A percentile compares a stretch with the other conserved stretches of the same genome.
Evolutionary conservation across 2,888 invertebrate species (phyloP).

Genomic region (Elaeidobius kamerunicus): DNA sequence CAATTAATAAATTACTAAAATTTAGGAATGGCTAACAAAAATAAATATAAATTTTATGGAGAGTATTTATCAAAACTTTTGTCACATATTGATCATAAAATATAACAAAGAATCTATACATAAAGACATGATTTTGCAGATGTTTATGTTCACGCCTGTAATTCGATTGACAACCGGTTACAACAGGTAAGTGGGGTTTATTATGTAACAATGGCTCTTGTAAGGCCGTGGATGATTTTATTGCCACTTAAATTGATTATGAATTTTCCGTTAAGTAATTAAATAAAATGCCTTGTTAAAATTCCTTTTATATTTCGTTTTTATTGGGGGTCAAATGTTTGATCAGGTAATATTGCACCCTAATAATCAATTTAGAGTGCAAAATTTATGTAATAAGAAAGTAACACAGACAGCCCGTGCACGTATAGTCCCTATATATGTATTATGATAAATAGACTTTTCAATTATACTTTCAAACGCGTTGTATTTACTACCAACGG

Average conservation of each 20-base stretch:
- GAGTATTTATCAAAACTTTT: no score
- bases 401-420: no score
- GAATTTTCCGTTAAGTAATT: conserved; percentile 18
- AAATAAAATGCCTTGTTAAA: no score
- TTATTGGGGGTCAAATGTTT: no score
- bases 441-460: not conserved
- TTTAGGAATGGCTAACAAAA: no score
- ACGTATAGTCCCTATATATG: not conserved
- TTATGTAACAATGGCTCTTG: conserved; percentile 11
- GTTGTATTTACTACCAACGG: conserved; percentile 3
- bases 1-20: no score
- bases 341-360: no score
- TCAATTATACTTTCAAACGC: not conserved
- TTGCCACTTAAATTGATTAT: conserved; percentile 15
- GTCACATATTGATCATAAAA: not conserved
- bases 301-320: no score
- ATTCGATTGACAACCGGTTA: conserved; percentile 23
- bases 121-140: conserved; percentile 17
- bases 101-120: conserved; percentile 2
- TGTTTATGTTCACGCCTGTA: conserved; percentile 14
- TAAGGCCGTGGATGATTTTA: conserved; percentile 14
- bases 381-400: no score
- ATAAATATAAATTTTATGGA: no score
- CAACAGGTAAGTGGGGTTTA: conserved; percentile 21
- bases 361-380: no score